Evolutionary conservation across 2,888 invertebrate genomes (phyloP).

Genomic region (Rutpela maculata): DNA sequence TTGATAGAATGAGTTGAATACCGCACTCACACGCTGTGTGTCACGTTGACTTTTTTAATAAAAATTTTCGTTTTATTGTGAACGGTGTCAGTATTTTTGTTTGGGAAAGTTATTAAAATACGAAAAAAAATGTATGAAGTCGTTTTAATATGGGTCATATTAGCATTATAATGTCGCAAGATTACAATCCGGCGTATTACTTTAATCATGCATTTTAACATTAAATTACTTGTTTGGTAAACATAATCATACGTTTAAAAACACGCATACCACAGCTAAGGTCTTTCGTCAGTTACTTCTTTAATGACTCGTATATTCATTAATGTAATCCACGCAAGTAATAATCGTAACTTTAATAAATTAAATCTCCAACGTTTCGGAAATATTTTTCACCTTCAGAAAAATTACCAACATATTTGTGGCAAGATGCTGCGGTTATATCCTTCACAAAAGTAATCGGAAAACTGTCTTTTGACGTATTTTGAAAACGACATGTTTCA

Average conservation of each 20-base stretch:
- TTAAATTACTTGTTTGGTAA: conserved; percentile 23
- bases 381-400: too few relatives aligned
- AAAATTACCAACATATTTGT: too few relatives aligned
- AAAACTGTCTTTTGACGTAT: too few relatives aligned
- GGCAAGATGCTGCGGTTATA: too few relatives aligned
- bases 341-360: too few relatives aligned
- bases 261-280: conserved; percentile 8
- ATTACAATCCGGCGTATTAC: neutral
- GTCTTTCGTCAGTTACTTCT: conserved; percentile 21
- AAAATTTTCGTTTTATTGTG: neutral
- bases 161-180: conserved; percentile 8
- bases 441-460: too few relatives aligned
- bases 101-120: conserved; percentile 31
- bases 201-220: conserved; percentile 24
- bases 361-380: too few relatives aligned
- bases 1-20: conserved; percentile 62
- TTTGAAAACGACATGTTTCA: too few relatives aligned
- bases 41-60: conserved; percentile 15
- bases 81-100: conserved; percentile 20
- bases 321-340: neutral
- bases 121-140: neutral
- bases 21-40: neutral
- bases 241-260: conserved; percentile 29
- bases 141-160: conserved; percentile 10
- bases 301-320: neutral